Evolutionary conservation across 1,140 invertebrate species (phyloP).

Genomic region (Drosophila sp.): DNA sequence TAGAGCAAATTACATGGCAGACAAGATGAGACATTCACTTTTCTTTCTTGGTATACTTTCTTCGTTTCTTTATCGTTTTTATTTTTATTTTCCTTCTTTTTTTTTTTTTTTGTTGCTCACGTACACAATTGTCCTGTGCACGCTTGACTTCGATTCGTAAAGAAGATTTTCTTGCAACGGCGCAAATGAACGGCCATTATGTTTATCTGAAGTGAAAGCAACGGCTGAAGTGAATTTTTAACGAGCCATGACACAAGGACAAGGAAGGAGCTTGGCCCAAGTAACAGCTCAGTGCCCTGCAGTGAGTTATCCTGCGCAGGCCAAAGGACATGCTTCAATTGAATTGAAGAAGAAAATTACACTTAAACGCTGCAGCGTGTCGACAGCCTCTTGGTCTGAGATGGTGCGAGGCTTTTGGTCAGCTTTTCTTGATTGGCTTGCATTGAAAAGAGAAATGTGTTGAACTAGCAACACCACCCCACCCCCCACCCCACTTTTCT

Average conservation of each 20-base stretch:
- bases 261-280: constrained; percentile 14
- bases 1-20: constrained; percentile 82
- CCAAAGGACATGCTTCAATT: constrained; percentile 79
- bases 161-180: constrained; percentile 72
- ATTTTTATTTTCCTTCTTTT: background rate
- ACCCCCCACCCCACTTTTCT: background rate
- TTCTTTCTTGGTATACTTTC: constrained; percentile 23
- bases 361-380: constrained; percentile 78
- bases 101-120: constrained; percentile 51
- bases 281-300: constrained; percentile 61
- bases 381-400: constrained; percentile 30
- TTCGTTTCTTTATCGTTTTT: background rate
- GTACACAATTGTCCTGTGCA: constrained; percentile 77
- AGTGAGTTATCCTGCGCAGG: constrained; percentile 58
- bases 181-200: constrained; percentile 80
- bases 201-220: constrained; percentile 78
- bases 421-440: constrained; percentile 55
- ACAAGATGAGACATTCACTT: constrained; percentile 59
- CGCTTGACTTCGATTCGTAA: constrained; percentile 59
- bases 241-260: constrained; percentile 45
- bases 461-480: too few species aligned
- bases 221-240: constrained; percentile 76
- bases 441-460: constrained; percentile 42
- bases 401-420: constrained; percentile 21
- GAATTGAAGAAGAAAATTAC: constrained; percentile 79